A percentile compares a stretch with the other conserved stretches of the same genome.
Evolutionary conservation across 2,113 vertebrate genomes (phyloP).

Genomic region (Lamprologus sp.): DNA sequence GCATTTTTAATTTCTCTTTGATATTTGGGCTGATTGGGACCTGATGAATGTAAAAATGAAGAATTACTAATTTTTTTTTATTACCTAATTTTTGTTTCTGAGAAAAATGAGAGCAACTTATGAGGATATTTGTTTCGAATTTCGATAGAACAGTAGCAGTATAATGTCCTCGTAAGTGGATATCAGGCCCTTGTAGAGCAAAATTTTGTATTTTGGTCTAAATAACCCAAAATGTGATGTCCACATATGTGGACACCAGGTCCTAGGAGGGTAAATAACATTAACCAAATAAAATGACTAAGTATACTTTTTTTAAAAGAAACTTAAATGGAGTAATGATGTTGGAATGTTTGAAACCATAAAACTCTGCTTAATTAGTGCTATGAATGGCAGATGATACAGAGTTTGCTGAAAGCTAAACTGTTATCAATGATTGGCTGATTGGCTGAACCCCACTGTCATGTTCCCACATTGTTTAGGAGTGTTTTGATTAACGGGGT

Average conservation of each 20-base stretch:
- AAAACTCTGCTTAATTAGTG: background rate
- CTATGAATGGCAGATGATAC: background rate
- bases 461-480: background rate
- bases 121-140: too few relatives aligned
- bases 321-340: background rate
- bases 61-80: too few relatives aligned
- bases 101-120: too few relatives aligned
- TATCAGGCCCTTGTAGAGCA: too few relatives aligned
- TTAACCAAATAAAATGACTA: background rate
- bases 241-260: accelerated
- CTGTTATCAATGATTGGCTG: background rate
- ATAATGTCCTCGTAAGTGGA: too few relatives aligned
- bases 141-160: too few relatives aligned
- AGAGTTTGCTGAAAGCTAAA: background rate
- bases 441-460: background rate
- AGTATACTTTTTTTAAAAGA: background rate
- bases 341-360: background rate
- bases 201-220: too few relatives aligned
- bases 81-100: too few relatives aligned
- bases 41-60: accelerated
- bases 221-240: too few relatives aligned
- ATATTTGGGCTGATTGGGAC: too few relatives aligned
- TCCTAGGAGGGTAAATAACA: background rate
- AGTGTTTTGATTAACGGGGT: background rate
- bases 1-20: too few relatives aligned